These are phyloP conservation scores for Stratiomys singularior DNA, from an alignment of 2,888 invertebrate species.

Conservation along the genomic window DNA sequence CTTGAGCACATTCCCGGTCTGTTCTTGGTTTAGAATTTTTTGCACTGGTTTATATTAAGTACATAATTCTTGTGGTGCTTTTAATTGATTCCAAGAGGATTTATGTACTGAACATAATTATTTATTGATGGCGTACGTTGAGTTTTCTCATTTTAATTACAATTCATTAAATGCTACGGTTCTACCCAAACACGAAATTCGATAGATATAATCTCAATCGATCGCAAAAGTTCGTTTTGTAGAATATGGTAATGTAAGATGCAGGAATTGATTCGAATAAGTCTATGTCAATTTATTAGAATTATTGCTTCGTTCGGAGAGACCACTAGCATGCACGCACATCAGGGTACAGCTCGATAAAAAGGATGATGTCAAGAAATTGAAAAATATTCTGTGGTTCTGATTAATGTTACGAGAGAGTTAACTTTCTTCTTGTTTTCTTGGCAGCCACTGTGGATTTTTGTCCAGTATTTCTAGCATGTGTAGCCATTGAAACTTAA, in stretches of 20 bases:
- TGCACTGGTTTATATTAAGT: constrained; percentile 3
- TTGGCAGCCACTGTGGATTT: no score
- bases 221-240: constrained; percentile 13
- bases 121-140: constrained; percentile 24
- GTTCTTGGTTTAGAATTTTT: not conserved
- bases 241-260: not conserved
- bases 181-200: constrained; percentile 1
- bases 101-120: constrained; percentile 42
- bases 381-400: no score
- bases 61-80: constrained; percentile 35
- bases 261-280: no score
- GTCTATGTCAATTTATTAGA: not conserved
- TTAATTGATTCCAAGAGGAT: constrained; percentile 42
- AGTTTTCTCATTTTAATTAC: constrained; percentile 20
- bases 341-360: no score
- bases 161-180: constrained; percentile 4
- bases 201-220: constrained; percentile 14
- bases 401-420: no score
- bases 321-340: not conserved
- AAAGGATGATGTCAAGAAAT: no score
- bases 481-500: no score
- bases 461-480: no score
- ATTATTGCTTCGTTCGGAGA: not conserved
- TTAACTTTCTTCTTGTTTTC: no score
- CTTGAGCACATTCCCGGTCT: not conserved